Percentiles rank a stretch among this genome's conserved stretches.
Evolutionary conservation across 2,888 invertebrate species (phyloP).

Genomic region (Melolontha melolontha): DNA sequence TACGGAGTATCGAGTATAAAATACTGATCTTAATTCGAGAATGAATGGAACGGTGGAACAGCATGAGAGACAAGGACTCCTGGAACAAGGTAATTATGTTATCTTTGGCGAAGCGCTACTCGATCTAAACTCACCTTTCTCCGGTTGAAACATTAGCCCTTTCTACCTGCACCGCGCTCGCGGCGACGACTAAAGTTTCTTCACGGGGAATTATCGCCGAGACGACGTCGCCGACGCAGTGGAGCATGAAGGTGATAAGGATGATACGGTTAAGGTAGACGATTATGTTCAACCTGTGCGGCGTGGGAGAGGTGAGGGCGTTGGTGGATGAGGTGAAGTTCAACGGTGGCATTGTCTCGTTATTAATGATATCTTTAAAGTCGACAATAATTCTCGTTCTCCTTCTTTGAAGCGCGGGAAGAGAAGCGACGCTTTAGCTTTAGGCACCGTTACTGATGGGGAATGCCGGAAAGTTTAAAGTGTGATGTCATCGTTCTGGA

Average conservation of each 20-base stretch:
- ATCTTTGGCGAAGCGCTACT: constrained; percentile 56
- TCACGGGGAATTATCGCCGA: constrained; percentile 52
- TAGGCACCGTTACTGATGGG: constrained; percentile 31
- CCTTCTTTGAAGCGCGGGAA: background rate
- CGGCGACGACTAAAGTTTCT: constrained; percentile 59
- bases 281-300: constrained; percentile 31
- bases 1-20: constrained; percentile 52
- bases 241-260: constrained; percentile 65
- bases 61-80: constrained; percentile 51
- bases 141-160: constrained; percentile 56
- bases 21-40: constrained; percentile 59
- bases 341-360: constrained; percentile 38
- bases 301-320: background rate
- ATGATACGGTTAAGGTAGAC: constrained; percentile 52
- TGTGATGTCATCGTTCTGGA: constrained; percentile 23
- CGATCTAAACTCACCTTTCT: constrained; percentile 59
- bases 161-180: constrained; percentile 57
- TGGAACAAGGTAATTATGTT: constrained; percentile 61
- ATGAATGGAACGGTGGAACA: background rate
- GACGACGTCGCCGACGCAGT: constrained; percentile 57
- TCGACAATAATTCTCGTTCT: constrained; percentile 25
- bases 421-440: background rate
- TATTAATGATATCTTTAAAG: constrained; percentile 43
- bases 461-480: constrained; percentile 30
- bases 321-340: constrained; percentile 14